Base-by-base conservation (phyloP, 1,140 invertebrate genomes). In the Parapsyche elsis region DNA sequence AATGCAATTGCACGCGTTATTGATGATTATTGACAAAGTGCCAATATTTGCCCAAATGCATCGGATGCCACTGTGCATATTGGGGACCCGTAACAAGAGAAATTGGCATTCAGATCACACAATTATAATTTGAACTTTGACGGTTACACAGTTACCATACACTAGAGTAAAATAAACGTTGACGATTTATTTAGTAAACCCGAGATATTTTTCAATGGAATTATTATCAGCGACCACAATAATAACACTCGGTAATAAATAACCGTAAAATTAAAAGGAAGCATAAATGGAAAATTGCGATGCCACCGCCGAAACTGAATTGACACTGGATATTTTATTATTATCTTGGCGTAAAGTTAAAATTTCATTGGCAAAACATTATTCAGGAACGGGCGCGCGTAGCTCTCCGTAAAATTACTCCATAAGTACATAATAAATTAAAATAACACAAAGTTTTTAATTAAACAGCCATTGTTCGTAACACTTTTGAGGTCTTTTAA, bases 401-500 rank as follows among this genome's bases (percentile, higher is more conserved):
- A 70, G 74, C 79, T 76, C 59, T 53, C 70, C 30, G 76, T 79
- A 38, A 79, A 81, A 81, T 81, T 79, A 71, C 81, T 76, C 44
- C 76, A 64, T 59, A 64, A 74, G 71, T 81, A 78, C 78, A 78
- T 81, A 79, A 81, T 81, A 81, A 81, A 81, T 81, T 81, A 81
- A 81, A 79, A 81, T 81, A 81, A 81, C 77, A 81, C 81, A 61
- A 79, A 81, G 77, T 79, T 81, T 81, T 81, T 81, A 81, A 81
- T 81, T 81, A 81, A 81, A 79, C 81, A 67, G 59, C 78, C 75
- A 79, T 71, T 76, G 77, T 74, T 80, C 57, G 30, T 44, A 70
- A 61, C 80, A 81, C 73, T 81, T 81, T 81, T 81, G 76, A 81
- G 67, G 76, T 45, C 71, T 80, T 79, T 74, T 79, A 76, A 77